phyloP scores from a whole-genome alignment of 1,140 invertebrate species.

The Tribolium madens region DNA sequence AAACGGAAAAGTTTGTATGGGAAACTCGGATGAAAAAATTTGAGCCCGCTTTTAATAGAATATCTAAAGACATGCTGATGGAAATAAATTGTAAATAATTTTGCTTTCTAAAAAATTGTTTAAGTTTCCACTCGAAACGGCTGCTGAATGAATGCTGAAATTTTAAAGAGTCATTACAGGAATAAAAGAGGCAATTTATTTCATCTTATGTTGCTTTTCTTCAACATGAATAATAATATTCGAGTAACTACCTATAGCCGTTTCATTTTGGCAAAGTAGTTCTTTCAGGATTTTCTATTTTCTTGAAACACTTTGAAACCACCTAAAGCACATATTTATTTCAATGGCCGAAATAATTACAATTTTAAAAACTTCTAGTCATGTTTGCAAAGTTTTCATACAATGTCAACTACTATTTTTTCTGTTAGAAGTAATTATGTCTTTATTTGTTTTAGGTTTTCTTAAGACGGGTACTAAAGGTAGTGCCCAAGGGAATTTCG shows the following conservation, averaged over 20 bases:
- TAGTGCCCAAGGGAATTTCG: slow-evolving; percentile 93
- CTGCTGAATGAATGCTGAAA: slow-evolving; percentile 11
- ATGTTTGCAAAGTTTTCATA: too few relatives aligned
- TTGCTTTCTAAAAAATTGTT: slow-evolving; percentile 17
- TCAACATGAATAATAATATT: neutral
- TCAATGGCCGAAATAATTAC: too few relatives aligned
- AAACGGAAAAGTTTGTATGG: too few relatives aligned
- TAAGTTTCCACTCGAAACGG: slow-evolving; percentile 7
- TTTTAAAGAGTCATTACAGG: slow-evolving; percentile 26
- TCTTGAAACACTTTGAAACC: neutral
- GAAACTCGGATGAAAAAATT: slow-evolving; percentile 5
- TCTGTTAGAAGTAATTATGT: slow-evolving; percentile 6
- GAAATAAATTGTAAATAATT: slow-evolving; percentile 25
- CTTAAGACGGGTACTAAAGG: slow-evolving; percentile 88
- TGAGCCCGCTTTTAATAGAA: neutral
- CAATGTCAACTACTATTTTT: neutral
- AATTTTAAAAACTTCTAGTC: too few relatives aligned
- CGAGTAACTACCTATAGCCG: neutral
- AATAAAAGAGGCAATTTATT: slow-evolving; percentile 28
- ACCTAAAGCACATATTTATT: too few relatives aligned
- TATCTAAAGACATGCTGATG: slow-evolving; percentile 24
- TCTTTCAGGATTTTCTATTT: neutral
- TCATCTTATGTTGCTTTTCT: slow-evolving; percentile 3
- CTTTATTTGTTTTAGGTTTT: slow-evolving; percentile 74
- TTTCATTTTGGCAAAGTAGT: neutral